phyloP scores from a whole-genome alignment of 2,113 vertebrate species.

The Tachuris rubrigastra region DNA sequence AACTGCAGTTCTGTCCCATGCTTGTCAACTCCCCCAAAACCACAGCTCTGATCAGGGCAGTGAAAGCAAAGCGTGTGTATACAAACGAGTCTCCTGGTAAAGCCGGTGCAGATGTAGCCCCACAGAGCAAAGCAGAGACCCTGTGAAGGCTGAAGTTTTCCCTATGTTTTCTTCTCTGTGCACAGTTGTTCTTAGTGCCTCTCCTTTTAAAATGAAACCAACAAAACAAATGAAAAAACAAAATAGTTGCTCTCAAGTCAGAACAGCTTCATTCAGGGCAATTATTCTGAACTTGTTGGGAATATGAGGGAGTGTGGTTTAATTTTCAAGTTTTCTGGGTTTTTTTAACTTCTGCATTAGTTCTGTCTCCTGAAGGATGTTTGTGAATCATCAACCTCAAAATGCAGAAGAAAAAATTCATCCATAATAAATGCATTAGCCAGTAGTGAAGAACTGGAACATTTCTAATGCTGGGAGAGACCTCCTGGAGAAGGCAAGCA shows the following conservation, averaged over 20 bases:
- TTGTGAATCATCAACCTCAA: slow-evolving; percentile 15
- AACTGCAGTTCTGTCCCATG: not conserved
- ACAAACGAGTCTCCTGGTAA: not conserved
- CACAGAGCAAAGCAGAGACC: not conserved
- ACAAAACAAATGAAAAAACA: not conserved
- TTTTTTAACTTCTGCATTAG: not conserved
- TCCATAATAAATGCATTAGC: not conserved
- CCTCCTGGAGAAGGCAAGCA: not conserved
- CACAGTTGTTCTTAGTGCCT: not conserved
- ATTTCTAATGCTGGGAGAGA: not conserved
- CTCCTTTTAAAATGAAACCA: not conserved
- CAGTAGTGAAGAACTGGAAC: not conserved
- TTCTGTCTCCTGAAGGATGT: not conserved
- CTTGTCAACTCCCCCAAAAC: not conserved
- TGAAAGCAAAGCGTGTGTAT: fast-evolving
- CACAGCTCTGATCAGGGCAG: not conserved
- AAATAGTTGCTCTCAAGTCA: not conserved
- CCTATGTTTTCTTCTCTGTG: not conserved
- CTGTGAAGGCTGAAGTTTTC: not conserved
- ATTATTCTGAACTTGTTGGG: not conserved
- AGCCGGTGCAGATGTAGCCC: not conserved
- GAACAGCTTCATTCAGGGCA: not conserved
- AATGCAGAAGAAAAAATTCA: not conserved
- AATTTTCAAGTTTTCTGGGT: not conserved
- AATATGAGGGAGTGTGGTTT: not conserved